Conservation (phyloP, 2,797 vertebrate genomes). For the Mormyrops boulengeri region DNA sequence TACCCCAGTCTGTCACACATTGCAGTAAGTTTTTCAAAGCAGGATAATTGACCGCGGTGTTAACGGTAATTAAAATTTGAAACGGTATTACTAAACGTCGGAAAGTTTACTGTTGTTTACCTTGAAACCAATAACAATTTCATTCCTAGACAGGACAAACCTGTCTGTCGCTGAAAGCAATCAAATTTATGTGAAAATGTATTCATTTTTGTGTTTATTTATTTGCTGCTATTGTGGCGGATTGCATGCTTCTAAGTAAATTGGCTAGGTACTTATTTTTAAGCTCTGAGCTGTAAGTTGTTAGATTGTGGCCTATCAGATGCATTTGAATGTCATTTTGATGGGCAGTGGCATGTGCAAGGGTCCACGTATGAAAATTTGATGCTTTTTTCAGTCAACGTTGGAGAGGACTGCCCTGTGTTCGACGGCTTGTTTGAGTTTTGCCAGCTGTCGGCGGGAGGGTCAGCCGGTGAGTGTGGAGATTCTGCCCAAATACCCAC, state of each 20-base stretch:
- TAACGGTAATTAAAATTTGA: not conserved
- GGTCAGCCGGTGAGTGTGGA: conserved; percentile 75
- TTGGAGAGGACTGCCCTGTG: conserved; percentile 91
- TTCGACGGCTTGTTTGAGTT: conserved; percentile 90
- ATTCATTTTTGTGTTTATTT: not conserved
- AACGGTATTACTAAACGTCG: not conserved
- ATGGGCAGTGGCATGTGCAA: not conserved
- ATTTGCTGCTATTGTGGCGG: not conserved
- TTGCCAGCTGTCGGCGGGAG: conserved; percentile 84
- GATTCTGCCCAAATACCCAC: not conserved
- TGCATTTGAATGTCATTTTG: not conserved
- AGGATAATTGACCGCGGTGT: not conserved
- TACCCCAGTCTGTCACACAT: too few species aligned
- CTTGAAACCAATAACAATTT: not conserved
- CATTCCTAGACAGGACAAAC: not conserved
- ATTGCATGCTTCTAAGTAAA: not conserved
- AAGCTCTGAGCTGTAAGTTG: not conserved
- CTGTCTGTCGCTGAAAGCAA: not conserved
- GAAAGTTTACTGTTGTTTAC: not conserved
- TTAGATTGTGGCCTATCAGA: not conserved
- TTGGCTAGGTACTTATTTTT: not conserved
- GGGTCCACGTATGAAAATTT: too few species aligned
- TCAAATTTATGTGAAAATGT: not conserved
- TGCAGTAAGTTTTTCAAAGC: not conserved
- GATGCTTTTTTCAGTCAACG: conserved; percentile 67